Conservation (phyloP, 2,113 vertebrate species). For the Gila orcuttii region DNA sequence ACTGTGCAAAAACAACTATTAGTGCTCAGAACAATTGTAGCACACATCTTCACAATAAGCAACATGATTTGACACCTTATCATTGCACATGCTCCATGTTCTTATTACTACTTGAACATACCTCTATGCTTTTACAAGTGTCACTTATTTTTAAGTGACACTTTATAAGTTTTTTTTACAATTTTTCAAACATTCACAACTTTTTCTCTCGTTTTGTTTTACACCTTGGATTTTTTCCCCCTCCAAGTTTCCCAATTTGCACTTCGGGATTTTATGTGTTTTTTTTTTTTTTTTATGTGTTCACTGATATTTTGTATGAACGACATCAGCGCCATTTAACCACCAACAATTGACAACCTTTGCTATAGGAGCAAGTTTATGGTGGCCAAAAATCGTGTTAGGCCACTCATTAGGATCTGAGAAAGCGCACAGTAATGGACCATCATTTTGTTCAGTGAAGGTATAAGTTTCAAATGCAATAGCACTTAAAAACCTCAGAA, state of each 20-base stretch:
- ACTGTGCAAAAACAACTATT: neutral
- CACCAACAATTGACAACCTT: neutral
- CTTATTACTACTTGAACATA: neutral
- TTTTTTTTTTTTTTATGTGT: neutral
- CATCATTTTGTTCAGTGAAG: neutral
- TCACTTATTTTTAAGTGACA: too few relatives aligned
- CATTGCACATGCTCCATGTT: neutral
- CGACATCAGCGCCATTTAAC: neutral
- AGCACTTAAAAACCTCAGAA: slow-evolving; percentile 10
- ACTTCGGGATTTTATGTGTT: neutral
- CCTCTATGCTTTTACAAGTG: too few relatives aligned
- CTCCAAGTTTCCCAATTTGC: neutral
- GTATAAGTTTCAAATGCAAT: neutral
- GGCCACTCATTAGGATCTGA: neutral
- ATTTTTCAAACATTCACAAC: neutral
- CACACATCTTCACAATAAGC: neutral
- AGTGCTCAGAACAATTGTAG: neutral
- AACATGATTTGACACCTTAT: neutral
- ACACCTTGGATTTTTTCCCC: neutral
- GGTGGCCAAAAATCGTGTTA: neutral
- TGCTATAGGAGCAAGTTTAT: neutral
- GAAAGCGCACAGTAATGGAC: neutral
- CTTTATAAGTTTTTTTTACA: too few relatives aligned
- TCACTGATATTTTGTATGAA: neutral
- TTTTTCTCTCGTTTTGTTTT: neutral